These are phyloP conservation scores for Bryconaethiops microstoma DNA, from an alignment of 2,797 vertebrate genomes.

Conservation along the genomic window DNA sequence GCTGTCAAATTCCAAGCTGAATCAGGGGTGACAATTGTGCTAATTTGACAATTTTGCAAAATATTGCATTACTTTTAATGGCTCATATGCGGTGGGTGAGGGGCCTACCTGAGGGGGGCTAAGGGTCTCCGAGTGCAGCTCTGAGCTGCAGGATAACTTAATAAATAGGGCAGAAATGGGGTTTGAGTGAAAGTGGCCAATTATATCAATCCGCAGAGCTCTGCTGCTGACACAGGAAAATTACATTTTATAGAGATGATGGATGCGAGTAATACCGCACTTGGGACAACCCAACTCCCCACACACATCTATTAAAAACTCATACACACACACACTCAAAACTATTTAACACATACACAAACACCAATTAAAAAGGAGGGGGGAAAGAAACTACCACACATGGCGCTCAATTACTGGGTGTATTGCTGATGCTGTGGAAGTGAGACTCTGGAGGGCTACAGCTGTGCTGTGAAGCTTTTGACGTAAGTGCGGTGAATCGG, in stretches of 20 bases:
- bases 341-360: constrained; percentile 34
- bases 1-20: constrained; percentile 3
- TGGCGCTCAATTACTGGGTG: constrained; percentile 49
- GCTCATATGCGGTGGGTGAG: constrained; percentile 22
- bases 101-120: constrained; percentile 31
- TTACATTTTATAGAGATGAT: constrained; percentile 82
- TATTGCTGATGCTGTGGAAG: constrained; percentile 53
- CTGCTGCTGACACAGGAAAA: constrained; percentile 79
- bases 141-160: constrained; percentile 53
- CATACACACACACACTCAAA: constrained; percentile 35
- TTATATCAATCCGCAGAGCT: constrained; percentile 68
- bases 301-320: constrained; percentile 39
- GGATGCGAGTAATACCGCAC: constrained; percentile 78
- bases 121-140: constrained; percentile 34
- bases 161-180: constrained; percentile 56
- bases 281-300: constrained; percentile 48
- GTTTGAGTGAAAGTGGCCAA: constrained; percentile 60
- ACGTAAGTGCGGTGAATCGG: background rate
- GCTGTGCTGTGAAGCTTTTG: constrained; percentile 12
- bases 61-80: constrained; percentile 28
- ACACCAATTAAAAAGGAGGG: background rate
- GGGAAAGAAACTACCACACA: constrained; percentile 14
- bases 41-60: constrained; percentile 38
- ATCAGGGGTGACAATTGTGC: constrained; percentile 12
- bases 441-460: constrained; percentile 63